A percentile compares a stretch with the other conserved stretches of the same genome.
Evolutionary conservation across 2,888 invertebrate genomes (phyloP).

Genomic region (Unio pictorum): DNA sequence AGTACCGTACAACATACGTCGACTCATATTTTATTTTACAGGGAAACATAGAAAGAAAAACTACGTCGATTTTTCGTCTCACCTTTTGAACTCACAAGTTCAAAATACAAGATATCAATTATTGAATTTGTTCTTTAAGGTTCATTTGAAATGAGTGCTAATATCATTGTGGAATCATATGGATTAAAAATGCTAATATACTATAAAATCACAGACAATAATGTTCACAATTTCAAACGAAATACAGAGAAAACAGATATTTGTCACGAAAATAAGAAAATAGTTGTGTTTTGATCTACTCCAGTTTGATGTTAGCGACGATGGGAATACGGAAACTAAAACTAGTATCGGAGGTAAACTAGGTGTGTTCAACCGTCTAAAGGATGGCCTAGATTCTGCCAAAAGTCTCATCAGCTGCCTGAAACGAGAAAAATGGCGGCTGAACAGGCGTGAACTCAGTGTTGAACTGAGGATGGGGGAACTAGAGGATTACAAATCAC

Average conservation of each 20-base stretch:
- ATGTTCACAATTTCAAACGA: no score
- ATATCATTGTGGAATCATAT: not conserved
- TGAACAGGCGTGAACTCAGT: conserved; percentile 58
- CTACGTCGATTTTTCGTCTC: not conserved
- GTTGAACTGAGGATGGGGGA: conserved; percentile 59
- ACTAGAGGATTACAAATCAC: conserved; percentile 57
- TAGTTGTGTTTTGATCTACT: not conserved
- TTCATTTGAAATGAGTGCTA: no score
- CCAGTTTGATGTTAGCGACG: conserved; percentile 7
- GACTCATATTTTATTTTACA: not conserved
- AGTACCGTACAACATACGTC: conserved; percentile 5
- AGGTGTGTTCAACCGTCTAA: conserved; percentile 31
- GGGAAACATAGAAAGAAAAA: not conserved
- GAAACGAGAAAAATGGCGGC: conserved; percentile 59
- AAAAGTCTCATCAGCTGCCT: conserved; percentile 49
- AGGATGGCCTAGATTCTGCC: conserved; percentile 53
- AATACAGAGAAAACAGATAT: no score
- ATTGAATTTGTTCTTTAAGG: not conserved
- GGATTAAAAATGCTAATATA: not conserved
- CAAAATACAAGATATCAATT: not conserved
- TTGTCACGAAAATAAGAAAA: not conserved
- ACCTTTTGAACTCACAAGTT: not conserved
- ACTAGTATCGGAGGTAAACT: not conserved
- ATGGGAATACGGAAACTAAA: conserved; percentile 1
- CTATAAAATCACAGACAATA: not conserved